Evolutionary conservation across 2,888 invertebrate genomes (phyloP).

Genomic region (Platycheirus rosarum): DNA sequence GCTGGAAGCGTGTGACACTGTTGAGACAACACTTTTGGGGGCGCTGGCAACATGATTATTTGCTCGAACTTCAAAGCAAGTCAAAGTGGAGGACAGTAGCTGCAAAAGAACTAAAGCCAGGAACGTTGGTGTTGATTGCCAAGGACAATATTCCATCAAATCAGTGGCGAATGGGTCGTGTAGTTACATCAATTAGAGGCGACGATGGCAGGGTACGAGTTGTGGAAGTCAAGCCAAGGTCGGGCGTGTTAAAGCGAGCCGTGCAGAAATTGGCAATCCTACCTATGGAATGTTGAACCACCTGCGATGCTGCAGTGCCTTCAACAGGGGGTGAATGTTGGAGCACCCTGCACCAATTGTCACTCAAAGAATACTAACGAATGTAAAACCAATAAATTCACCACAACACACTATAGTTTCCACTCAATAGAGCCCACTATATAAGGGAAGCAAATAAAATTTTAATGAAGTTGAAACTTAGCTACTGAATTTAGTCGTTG

Average conservation of each 20-base stretch:
- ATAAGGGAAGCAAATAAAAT: too few species aligned
- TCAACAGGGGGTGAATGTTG: conserved; percentile 16
- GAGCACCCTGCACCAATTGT: neutral
- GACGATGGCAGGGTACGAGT: conserved; percentile 18
- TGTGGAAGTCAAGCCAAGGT: conserved; percentile 7
- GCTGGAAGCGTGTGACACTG: neutral
- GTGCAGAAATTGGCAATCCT: conserved; percentile 12
- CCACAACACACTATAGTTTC: too few species aligned
- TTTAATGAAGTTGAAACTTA: too few species aligned
- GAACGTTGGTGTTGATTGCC: neutral
- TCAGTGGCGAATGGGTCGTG: conserved; percentile 15
- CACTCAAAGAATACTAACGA: too few species aligned
- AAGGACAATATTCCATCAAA: conserved; percentile 26
- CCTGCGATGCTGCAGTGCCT: neutral
- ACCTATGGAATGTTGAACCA: neutral
- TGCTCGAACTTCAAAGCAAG: conserved; percentile 9
- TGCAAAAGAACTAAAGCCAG: neutral
- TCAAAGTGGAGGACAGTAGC: conserved; percentile 8
- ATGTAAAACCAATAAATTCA: too few species aligned
- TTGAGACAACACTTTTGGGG: conserved; percentile 10
- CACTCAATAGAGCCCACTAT: too few species aligned
- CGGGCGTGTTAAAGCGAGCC: neutral
- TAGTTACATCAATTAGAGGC: neutral
- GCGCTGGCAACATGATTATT: conserved; percentile 1
- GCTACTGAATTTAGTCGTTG: too few species aligned